These are phyloP conservation scores for Oscheius sp. DNA, from an alignment of 2,888 invertebrate species.

Conservation along the genomic window DNA sequence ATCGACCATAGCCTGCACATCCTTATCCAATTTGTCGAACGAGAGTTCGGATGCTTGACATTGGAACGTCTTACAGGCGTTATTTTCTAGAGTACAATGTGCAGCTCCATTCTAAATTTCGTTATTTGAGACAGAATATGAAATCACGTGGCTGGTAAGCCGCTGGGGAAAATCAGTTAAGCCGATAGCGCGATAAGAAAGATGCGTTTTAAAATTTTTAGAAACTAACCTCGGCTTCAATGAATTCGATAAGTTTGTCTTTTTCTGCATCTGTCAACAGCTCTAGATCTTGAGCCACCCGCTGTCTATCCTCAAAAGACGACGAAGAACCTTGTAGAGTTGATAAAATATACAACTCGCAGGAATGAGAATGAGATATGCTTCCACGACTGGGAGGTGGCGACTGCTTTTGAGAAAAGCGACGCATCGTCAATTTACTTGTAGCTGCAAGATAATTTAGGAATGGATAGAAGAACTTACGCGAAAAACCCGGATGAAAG, in stretches of 20 bases:
- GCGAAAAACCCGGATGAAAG: slow-evolving; percentile 14
- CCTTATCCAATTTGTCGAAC: neutral
- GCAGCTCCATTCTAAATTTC: slow-evolving; percentile 38
- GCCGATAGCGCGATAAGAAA: neutral
- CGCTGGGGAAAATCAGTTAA: slow-evolving; percentile 5
- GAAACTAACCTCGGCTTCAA: slow-evolving; percentile 24
- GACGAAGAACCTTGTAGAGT: slow-evolving; percentile 23
- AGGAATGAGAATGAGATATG: slow-evolving; percentile 23
- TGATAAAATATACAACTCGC: slow-evolving; percentile 28
- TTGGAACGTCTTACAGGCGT: slow-evolving; percentile 44
- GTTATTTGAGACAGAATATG: neutral
- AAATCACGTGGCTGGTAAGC: neutral
- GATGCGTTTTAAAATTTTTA: slow-evolving; percentile 6
- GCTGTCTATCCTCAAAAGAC: slow-evolving; percentile 17
- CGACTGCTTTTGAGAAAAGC: neutral
- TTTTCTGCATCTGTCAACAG: slow-evolving; percentile 15
- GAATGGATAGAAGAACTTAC: slow-evolving; percentile 8
- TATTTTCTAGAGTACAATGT: slow-evolving; percentile 43
- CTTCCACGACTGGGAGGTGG: slow-evolving; percentile 20
- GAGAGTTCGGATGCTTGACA: slow-evolving; percentile 36
- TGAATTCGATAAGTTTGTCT: slow-evolving; percentile 30
- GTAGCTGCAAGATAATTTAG: neutral
- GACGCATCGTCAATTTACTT: neutral
- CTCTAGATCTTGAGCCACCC: slow-evolving; percentile 17
- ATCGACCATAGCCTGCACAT: slow-evolving; percentile 17